Evolutionary conservation across 2,797 vertebrate species (phyloP).

Genomic region (Emydoidea blandingii): DNA sequence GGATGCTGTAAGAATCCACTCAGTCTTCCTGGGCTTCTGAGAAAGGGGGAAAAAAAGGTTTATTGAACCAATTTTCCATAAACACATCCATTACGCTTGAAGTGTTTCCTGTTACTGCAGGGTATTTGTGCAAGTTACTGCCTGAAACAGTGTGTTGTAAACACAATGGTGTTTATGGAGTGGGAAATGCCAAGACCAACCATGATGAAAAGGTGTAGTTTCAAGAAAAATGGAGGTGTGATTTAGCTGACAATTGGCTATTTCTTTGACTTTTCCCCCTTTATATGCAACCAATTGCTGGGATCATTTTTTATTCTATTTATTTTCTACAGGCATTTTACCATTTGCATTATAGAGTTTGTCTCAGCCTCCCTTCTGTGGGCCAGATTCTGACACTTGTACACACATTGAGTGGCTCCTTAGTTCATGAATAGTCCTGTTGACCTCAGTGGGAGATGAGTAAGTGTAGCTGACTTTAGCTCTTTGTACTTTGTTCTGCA

Average conservation of each 20-base stretch:
- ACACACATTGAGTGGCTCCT: not conserved
- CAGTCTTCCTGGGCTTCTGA: not conserved
- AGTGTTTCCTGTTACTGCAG: conserved; percentile 56
- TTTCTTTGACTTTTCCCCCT: not conserved
- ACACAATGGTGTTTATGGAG: conserved; percentile 44
- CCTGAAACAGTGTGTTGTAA: conserved; percentile 28
- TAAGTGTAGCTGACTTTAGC: not conserved
- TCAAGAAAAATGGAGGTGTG: not conserved
- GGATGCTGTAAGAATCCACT: conserved; percentile 45
- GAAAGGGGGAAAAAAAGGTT: not conserved
- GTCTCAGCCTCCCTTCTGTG: not conserved
- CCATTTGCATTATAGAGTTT: not conserved
- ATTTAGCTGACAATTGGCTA: not conserved
- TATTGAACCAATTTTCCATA: conserved; percentile 54
- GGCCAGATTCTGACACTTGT: not conserved
- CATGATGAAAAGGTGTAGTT: conserved; percentile 17
- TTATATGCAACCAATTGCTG: not conserved
- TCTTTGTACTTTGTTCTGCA: not conserved
- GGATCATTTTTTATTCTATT: not conserved
- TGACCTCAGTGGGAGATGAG: not conserved
- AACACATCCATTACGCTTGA: conserved; percentile 62
- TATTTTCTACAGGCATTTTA: not conserved
- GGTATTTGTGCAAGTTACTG: conserved; percentile 46
- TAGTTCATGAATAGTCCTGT: not conserved
- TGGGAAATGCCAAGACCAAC: conserved; percentile 43